These are phyloP conservation scores for Oreortyx pictus DNA, from an alignment of 2,797 vertebrate genomes.

Conservation along the genomic window DNA sequence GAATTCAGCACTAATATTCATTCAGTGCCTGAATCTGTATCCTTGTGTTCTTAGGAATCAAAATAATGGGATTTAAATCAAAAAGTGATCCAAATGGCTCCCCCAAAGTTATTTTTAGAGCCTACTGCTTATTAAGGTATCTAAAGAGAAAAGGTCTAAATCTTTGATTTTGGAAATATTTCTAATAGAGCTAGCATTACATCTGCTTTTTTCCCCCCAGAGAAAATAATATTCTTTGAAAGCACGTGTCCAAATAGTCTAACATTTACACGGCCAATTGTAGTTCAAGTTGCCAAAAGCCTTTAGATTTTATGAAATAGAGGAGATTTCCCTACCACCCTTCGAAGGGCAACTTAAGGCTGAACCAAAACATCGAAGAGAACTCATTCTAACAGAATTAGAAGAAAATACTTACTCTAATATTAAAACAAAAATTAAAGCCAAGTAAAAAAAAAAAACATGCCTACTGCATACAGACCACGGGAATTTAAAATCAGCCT, in stretches of 20 bases:
- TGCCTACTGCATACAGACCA: background rate
- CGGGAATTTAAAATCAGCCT: background rate
- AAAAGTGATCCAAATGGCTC: background rate
- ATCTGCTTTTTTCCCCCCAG: background rate
- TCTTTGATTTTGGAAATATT: background rate
- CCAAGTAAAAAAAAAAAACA: background rate
- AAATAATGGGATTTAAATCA: background rate
- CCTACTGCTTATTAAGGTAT: background rate
- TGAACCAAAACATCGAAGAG: background rate
- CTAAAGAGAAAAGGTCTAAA: background rate
- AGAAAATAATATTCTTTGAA: background rate
- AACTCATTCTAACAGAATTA: background rate
- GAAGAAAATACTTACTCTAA: background rate
- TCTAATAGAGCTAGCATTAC: background rate
- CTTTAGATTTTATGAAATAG: background rate
- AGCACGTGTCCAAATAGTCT: background rate
- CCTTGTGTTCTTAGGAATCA: background rate
- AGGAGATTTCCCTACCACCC: background rate
- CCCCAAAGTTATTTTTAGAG: background rate
- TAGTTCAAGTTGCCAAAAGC: slow-evolving; percentile 42
- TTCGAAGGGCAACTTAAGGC: background rate
- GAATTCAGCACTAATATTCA: background rate
- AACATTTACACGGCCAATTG: slow-evolving; percentile 12
- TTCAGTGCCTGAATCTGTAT: background rate
- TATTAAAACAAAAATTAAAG: slow-evolving; percentile 6